Percentiles rank a stretch among this genome's conserved stretches.
Evolutionary conservation across 2,113 vertebrate genomes (phyloP).

Genomic region (Elgaria multicarinata): DNA sequence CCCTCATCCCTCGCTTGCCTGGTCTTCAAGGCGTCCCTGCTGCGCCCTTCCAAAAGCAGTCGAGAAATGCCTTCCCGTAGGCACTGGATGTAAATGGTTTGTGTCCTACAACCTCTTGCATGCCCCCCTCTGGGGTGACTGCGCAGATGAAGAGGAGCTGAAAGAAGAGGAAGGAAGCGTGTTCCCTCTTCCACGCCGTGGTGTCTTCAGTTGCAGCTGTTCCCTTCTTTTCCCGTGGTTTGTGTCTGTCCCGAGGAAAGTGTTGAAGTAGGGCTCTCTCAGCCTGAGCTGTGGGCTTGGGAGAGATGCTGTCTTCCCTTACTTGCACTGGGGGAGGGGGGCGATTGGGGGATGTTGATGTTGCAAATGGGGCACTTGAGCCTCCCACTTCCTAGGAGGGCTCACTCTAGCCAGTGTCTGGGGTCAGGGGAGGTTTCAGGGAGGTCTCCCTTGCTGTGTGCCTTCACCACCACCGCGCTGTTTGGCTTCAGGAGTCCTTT

Average conservation of each 20-base stretch:
- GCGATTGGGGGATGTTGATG: not conserved
- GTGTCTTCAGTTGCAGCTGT: slow-evolving; percentile 65
- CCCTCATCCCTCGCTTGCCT: slow-evolving; percentile 22
- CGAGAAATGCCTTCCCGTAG: slow-evolving; percentile 73
- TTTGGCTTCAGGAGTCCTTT: not conserved
- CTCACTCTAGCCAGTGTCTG: not conserved
- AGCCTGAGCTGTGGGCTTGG: not conserved
- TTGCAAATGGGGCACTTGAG: no score
- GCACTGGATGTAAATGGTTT: slow-evolving; percentile 81
- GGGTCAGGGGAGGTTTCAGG: not conserved
- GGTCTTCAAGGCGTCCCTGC: slow-evolving; percentile 51
- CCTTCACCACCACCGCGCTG: no score
- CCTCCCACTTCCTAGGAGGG: not conserved
- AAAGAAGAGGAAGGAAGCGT: slow-evolving; percentile 56
- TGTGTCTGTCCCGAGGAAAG: slow-evolving; percentile 61
- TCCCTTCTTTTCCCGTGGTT: not conserved
- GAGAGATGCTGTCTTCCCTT: no score
- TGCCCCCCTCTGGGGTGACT: no score
- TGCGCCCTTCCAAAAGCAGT: slow-evolving; percentile 60
- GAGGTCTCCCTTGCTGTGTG: not conserved
- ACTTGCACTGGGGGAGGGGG: not conserved
- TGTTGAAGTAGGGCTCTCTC: slow-evolving; percentile 72
- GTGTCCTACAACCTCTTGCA: slow-evolving; percentile 82
- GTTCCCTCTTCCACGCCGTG: slow-evolving; percentile 72
- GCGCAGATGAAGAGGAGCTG: slow-evolving; percentile 80